phyloP scores from a whole-genome alignment of 37 sponge, comb jelly and placozoan genomes.

The Tethya wilhelma region DNA sequence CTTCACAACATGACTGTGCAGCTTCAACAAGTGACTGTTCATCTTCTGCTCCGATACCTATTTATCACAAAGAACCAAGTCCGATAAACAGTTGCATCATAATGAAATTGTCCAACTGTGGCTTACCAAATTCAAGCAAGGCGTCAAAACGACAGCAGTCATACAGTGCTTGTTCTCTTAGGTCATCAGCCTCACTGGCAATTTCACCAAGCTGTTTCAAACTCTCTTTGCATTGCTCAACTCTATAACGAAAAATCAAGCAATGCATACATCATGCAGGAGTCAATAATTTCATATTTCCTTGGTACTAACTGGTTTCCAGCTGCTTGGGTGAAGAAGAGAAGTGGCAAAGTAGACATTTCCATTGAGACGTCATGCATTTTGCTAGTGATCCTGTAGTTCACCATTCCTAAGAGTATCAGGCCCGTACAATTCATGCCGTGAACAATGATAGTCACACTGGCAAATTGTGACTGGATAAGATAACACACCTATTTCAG shows the following conservation, averaged over 20 bases:
- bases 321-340: slow-evolving; percentile 33
- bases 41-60: slow-evolving; percentile 37
- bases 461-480: not conserved
- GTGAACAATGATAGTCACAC: not conserved
- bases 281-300: too few species aligned
- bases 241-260: not conserved
- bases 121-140: slow-evolving; percentile 60
- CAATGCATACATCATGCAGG: too few species aligned
- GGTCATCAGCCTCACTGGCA: slow-evolving; percentile 72
- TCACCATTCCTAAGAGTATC: slow-evolving; percentile 44
- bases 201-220: slow-evolving; percentile 51
- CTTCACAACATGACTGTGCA: slow-evolving; percentile 45
- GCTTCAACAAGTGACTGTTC: slow-evolving; percentile 18
- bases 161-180: slow-evolving; percentile 66
- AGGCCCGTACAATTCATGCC: too few species aligned
- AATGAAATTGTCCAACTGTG: too few species aligned
- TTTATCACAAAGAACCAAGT: not conserved
- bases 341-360: slow-evolving; percentile 48
- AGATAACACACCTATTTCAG: slow-evolving; percentile 29
- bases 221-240: not conserved
- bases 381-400: slow-evolving; percentile 23
- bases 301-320: slow-evolving; percentile 2
- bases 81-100: not conserved
- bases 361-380: slow-evolving; percentile 58
- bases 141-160: slow-evolving; percentile 71